Conservation (phyloP, 1,140 invertebrate genomes). For the Drosophila fuyamai region DNA sequence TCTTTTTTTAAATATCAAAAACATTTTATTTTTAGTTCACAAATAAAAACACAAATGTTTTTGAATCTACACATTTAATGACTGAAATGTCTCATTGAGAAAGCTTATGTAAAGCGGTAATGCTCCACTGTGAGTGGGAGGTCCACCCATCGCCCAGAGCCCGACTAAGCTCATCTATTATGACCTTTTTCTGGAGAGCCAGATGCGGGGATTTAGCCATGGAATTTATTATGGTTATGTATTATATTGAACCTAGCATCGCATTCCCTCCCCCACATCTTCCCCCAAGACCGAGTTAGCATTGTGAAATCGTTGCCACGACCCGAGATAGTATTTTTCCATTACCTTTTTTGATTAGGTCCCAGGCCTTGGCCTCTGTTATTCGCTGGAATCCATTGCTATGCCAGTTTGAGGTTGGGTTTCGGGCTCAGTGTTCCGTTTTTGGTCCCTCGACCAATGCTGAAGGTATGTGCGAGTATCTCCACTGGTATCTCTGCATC, state of each 20-base stretch:
- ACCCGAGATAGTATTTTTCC: constrained; percentile 71
- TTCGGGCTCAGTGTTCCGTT: constrained; percentile 25
- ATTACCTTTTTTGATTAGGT: constrained; percentile 79
- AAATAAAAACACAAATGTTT: too few relatives aligned
- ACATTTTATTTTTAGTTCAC: too few relatives aligned
- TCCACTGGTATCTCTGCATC: constrained; percentile 63
- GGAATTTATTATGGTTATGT: constrained; percentile 82
- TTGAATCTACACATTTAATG: too few relatives aligned
- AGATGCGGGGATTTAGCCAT: constrained; percentile 74
- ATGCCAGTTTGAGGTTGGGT: constrained; percentile 23
- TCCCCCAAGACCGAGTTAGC: not conserved
- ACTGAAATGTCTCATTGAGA: too few relatives aligned
- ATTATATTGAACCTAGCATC: constrained; percentile 68
- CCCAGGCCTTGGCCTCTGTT: constrained; percentile 34
- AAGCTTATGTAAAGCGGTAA: not conserved
- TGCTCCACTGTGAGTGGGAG: constrained; percentile 19
- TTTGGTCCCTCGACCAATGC: constrained; percentile 21
- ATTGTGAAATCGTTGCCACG: constrained; percentile 38
- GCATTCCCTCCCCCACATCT: not conserved
- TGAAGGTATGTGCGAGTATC: constrained; percentile 29
- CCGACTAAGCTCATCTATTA: constrained; percentile 77
- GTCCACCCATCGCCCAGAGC: constrained; percentile 21
- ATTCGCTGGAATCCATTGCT: constrained; percentile 23
- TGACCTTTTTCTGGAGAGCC: constrained; percentile 78
- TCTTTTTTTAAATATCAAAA: too few relatives aligned